A percentile compares a stretch with the other conserved stretches of the same genome.
Conservation (phyloP, 2,113 vertebrate genomes). For the Oreochromis niloticus region DNA sequence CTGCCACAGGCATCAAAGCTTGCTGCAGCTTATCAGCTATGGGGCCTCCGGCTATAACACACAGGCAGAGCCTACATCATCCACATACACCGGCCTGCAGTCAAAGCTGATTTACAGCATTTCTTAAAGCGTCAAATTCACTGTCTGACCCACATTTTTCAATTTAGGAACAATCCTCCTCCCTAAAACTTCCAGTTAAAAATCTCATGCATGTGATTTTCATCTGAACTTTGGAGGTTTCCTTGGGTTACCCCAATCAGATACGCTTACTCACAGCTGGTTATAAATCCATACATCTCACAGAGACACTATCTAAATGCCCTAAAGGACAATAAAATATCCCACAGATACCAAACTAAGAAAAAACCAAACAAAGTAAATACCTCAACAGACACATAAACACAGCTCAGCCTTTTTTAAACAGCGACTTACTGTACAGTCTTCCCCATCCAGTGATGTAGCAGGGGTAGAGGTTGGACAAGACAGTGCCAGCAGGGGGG, state of each 20-base stretch:
- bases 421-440: constrained; percentile 67
- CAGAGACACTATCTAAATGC: background rate
- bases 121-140: background rate
- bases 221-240: background rate
- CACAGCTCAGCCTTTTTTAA: background rate
- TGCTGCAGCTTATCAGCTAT: constrained; percentile 78
- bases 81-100: constrained; percentile 30
- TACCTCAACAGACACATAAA: background rate
- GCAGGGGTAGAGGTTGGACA: constrained; percentile 72
- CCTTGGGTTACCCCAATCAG: background rate
- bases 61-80: constrained; percentile 29
- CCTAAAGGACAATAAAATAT: background rate
- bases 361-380: background rate
- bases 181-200: background rate
- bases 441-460: constrained; percentile 79
- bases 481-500: constrained; percentile 59
- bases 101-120: constrained; percentile 36
- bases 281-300: background rate
- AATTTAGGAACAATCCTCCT: constrained; percentile 38
- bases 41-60: constrained; percentile 74
- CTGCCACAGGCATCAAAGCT: constrained; percentile 78
- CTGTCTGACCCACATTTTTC: constrained; percentile 32
- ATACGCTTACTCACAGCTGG: background rate
- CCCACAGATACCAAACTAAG: background rate
- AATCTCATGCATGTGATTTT: constrained; percentile 15